Base-by-base conservation (phyloP, 1,140 invertebrate genomes). In the Capitella teleta region DNA sequence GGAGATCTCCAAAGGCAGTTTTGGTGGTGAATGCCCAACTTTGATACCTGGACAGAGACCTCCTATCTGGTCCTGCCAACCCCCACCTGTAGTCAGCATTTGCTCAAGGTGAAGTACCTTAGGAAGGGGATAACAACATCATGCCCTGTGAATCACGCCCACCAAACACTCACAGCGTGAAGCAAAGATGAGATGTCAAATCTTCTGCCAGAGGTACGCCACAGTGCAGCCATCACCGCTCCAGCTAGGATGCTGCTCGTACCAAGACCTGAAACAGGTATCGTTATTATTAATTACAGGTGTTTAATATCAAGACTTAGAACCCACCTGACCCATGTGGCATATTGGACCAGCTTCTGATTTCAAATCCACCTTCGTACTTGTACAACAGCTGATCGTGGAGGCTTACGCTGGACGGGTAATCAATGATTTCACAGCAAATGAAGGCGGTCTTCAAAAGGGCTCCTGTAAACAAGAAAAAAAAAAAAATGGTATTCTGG, bases 11-110 rank as follows among this genome's bases (percentile, higher is more conserved):
- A 74, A 38, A 1, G 72, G 73, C 5, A 73, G 62, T 46, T 57
- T 44, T 21, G 61, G 60, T 45, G 63, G 61, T 8, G 68, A 74
- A 26, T 62, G 52, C 12, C 72, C 74, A 23, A 73, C 50, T 28
- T 68, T 68, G 18, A 76, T 58, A 12, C 75, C 75, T n/a, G 72
- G 71, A 28, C 62, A 56, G 2, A 77, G 57, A 1, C 74, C 75
- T 30, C 75, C 73, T 5, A 78, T 70, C 59, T 77, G 76, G 54
- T 78, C 77, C 60, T 78, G 77, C 77, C 77, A 78, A 2, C 77
- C 77, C 19, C 77, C 77, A 23, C 68, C 69, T 47, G 77, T 78
- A 5, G 77, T 78, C 49, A 78, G 55, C 56, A 78, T 53, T 59
- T 78, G 76, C 47, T 78, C 77, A 25, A 78, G 54, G 50, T 72